Base-by-base conservation (phyloP, 2,888 invertebrate species). In the Cheilosia impressa region DNA sequence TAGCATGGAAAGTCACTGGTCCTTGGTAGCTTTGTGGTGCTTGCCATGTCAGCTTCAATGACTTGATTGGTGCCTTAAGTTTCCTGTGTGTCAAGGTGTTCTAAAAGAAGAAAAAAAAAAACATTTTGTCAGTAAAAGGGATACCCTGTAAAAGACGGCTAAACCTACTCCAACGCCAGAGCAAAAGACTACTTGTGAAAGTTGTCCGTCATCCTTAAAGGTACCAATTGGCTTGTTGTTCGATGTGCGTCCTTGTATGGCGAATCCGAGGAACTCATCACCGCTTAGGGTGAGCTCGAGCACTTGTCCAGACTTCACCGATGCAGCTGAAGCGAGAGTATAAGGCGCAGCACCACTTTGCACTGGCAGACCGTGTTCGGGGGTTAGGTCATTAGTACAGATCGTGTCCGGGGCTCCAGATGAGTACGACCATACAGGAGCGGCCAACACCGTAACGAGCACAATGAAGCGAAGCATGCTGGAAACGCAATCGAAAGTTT, bases 21-120 rank as follows among this genome's bases (percentile, higher is more conserved):
- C 94, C 95, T 89, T 93, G 94, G 88, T 94, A 93, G 78, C 92
- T 93, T 55, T 93, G 92, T 45, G 96, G 96, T 10, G 96, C 94
- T 72, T 93, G 94, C 96, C 96, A 96, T 17, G 93, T 93, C 88
- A 94, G 93, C 57, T 92, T 92, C 1, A 95, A 90, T 15, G 93
- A 92, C 88, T 94, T 94, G 88, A 94, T 93, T 10, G 93, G 93
- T 84, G 93, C 93, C 17, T 93, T 93, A 87, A 95, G 93, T 89
- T 95, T 95, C 89, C 94, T 94, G 91, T 96, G 96, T 3, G 96
- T 96, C 27, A 95, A 93, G 0, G 95, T 94, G 89, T 95, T 95
- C 95, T 96, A 91, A 41, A 91, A 92, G 82, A 41, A 72, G 87
- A 71, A 82, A 62, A 47, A 47, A 0, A 52, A 41, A 24, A 45